These are phyloP conservation scores for Cephus cinctus DNA, from an alignment of 1,140 invertebrate genomes.

Conservation along the genomic window DNA sequence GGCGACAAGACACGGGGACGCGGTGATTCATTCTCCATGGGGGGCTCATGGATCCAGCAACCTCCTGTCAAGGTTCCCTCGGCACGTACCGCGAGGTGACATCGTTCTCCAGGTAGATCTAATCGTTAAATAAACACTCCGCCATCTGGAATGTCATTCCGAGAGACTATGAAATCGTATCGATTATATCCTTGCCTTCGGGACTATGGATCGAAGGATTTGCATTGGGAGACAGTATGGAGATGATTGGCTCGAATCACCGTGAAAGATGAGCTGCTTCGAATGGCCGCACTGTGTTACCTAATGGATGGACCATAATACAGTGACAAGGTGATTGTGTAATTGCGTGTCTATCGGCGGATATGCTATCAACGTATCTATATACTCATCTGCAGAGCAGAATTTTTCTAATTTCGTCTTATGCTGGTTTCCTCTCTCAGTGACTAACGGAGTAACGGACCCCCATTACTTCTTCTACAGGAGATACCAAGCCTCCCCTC, in stretches of 20 bases:
- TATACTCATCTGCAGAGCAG: no score
- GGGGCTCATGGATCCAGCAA: slow-evolving; percentile 38
- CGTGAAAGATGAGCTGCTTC: neutral
- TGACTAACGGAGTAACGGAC: no score
- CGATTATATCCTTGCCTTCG: no score
- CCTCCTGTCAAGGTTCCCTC: slow-evolving; percentile 45
- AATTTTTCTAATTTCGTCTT: no score
- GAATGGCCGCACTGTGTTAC: slow-evolving; percentile 33
- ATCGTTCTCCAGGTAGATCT: slow-evolving; percentile 44
- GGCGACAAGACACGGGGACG: slow-evolving; percentile 43
- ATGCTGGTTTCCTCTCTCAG: no score
- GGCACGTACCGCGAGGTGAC: slow-evolving; percentile 47
- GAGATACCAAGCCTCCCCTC: no score
- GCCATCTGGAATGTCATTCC: neutral
- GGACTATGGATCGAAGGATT: no score
- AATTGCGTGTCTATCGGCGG: slow-evolving; percentile 41
- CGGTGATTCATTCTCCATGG: slow-evolving; percentile 48
- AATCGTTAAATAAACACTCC: slow-evolving; percentile 30
- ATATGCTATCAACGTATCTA: no score
- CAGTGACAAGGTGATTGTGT: slow-evolving; percentile 55
- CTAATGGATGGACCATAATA: slow-evolving; percentile 55
- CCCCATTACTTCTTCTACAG: no score
- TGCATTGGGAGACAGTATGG: neutral
- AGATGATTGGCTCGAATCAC: neutral
- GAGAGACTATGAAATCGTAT: no score